Evolutionary conservation across 2,797 vertebrate species (phyloP).

Genomic region (Nasua narica): DNA sequence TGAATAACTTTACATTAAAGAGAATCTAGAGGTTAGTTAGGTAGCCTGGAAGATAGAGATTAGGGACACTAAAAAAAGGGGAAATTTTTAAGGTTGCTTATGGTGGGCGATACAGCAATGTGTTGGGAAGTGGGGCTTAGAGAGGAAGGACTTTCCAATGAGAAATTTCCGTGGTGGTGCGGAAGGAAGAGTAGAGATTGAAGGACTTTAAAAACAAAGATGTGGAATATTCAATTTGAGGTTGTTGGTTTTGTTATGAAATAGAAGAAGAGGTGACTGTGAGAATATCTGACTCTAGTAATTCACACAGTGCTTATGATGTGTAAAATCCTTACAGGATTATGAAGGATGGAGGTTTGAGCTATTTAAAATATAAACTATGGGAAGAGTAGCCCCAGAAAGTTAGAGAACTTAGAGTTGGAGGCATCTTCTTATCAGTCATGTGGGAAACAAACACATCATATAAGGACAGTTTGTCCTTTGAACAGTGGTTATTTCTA

Average conservation of each 20-base stretch:
- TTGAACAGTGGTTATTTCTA: neutral
- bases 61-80: neutral
- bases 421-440: neutral
- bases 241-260: neutral
- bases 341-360: neutral
- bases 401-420: neutral
- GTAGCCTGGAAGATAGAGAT: neutral
- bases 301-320: neutral
- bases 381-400: neutral
- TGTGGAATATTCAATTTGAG: neutral
- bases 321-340: neutral
- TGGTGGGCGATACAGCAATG: neutral
- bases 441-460: neutral
- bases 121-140: neutral
- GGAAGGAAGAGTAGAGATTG: neutral
- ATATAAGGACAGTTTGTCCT: neutral
- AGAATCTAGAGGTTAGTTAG: neutral
- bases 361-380: neutral
- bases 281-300: neutral
- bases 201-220: constrained; percentile 4
- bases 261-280: neutral
- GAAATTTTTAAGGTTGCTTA: neutral
- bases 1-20: neutral
- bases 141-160: neutral
- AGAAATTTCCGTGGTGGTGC: neutral